Evolutionary conservation across 2,888 invertebrate species (phyloP).

Genomic region (Thyatira batis): DNA sequence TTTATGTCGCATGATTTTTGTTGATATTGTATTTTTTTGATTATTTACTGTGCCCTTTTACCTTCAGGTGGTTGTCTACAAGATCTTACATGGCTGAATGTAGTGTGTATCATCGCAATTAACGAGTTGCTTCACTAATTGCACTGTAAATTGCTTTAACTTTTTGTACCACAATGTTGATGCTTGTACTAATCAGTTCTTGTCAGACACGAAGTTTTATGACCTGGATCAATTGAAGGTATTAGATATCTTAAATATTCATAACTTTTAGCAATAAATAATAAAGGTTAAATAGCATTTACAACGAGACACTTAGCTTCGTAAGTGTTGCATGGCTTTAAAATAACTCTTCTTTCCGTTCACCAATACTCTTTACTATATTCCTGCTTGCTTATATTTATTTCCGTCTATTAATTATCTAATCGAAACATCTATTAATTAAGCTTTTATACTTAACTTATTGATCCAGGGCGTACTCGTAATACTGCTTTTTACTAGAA

Average conservation of each 20-base stretch:
- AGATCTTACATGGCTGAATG: not conserved
- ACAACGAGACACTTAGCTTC: too few relatives aligned
- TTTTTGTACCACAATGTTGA: not conserved
- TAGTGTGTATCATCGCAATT: not conserved
- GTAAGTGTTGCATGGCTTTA: too few relatives aligned
- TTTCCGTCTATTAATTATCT: too few relatives aligned
- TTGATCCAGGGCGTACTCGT: too few relatives aligned
- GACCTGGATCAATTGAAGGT: not conserved
- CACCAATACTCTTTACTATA: too few relatives aligned
- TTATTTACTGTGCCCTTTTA: not conserved
- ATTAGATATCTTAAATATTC: not conserved
- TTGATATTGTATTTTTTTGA: not conserved
- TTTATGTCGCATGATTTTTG: not conserved
- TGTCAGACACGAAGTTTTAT: constrained; percentile 1
- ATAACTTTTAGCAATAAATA: not conserved
- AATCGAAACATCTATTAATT: too few relatives aligned
- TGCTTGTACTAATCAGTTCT: constrained; percentile 1
- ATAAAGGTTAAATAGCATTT: too few relatives aligned
- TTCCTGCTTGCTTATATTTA: too few relatives aligned
- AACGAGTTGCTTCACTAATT: constrained; percentile 1
- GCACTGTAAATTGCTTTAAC: constrained; percentile 2
- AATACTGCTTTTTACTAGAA: too few relatives aligned
- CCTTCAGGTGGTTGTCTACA: constrained; percentile 1
- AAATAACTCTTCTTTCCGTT: too few relatives aligned
- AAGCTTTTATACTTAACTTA: too few relatives aligned